Evolutionary conservation across 1,140 invertebrate species (phyloP).

Genomic region (Ips typographus): DNA sequence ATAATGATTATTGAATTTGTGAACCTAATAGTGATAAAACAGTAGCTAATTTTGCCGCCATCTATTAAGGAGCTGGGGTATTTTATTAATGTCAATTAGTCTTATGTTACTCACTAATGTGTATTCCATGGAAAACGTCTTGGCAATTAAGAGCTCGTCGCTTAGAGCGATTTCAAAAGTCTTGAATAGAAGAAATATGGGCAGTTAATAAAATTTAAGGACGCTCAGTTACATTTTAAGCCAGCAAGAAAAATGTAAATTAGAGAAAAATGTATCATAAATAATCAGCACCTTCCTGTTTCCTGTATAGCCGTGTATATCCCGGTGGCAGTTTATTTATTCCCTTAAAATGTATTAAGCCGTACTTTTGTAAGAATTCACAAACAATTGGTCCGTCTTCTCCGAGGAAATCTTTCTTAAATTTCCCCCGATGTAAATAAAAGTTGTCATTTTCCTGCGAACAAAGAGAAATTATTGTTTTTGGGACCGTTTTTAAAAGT

Average conservation of each 20-base stretch:
- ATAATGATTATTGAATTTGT: constrained; percentile 29
- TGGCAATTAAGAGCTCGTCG: constrained; percentile 5
- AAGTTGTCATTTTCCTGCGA: constrained; percentile 49
- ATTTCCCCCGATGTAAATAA: constrained; percentile 53
- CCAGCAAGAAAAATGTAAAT: constrained; percentile 49
- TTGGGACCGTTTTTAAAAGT: constrained; percentile 37
- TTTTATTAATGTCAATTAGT: neutral
- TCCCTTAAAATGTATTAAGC: constrained; percentile 49
- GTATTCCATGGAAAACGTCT: neutral
- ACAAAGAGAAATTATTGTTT: constrained; percentile 48
- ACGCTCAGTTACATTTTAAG: constrained; percentile 6
- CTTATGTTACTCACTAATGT: neutral
- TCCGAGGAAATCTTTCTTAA: constrained; percentile 50
- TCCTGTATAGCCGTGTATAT: constrained; percentile 41
- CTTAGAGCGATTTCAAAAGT: constrained; percentile 8
- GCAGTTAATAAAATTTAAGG: constrained; percentile 48
- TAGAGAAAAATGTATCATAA: constrained; percentile 51
- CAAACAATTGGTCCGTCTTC: constrained; percentile 47
- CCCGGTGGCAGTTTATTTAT: constrained; percentile 46
- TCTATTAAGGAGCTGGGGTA: neutral
- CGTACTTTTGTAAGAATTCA: constrained; percentile 45
- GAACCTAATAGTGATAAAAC: constrained; percentile 18
- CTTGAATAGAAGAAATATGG: constrained; percentile 11
- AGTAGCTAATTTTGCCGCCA: constrained; percentile 4
- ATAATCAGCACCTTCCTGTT: constrained; percentile 51